Percentiles rank a stretch among this genome's conserved stretches.
phyloP scores from a whole-genome alignment of 1,140 invertebrate species.

The Drosophila mayri region DNA sequence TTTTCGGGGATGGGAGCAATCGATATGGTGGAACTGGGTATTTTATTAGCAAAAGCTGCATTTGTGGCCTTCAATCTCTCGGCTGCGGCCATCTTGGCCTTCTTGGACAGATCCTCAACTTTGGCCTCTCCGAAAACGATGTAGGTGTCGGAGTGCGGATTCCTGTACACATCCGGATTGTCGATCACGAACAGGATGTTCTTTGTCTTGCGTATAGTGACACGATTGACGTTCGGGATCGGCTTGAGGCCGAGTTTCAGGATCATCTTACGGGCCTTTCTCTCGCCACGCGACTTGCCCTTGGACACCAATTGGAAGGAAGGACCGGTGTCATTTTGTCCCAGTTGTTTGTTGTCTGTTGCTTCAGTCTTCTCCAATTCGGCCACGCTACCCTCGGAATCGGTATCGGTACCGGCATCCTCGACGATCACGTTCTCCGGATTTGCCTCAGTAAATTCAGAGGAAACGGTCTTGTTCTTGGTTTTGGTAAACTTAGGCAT shows the following conservation, averaged over 20 bases:
- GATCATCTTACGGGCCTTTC: conserved; percentile 99
- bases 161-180: conserved; percentile 99
- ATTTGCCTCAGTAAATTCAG: conserved; percentile 85
- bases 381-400: conserved; percentile 92
- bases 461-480: conserved; percentile 86
- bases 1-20: conserved; percentile 95
- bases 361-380: conserved; percentile 90
- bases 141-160: conserved; percentile 99
- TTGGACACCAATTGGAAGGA: conserved; percentile 95
- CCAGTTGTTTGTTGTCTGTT: conserved; percentile 73
- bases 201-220: conserved; percentile 99
- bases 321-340: conserved; percentile 88
- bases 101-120: conserved; percentile 99
- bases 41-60: conserved; percentile 87
- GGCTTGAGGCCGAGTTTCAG: conserved; percentile 98
- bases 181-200: conserved; percentile 99
- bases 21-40: conserved; percentile 88
- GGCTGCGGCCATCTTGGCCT: conserved; percentile 98
- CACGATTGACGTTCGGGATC: conserved; percentile 97
- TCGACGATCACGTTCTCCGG: conserved; percentile 86
- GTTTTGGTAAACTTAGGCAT: conserved; percentile 87
- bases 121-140: conserved; percentile 99
- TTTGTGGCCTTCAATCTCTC: conserved; percentile 98
- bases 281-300: conserved; percentile 98
- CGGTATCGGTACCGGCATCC: conserved; percentile 90